phyloP scores from a whole-genome alignment of 2,797 vertebrate genomes.

The Micrastur ruficollis region DNA sequence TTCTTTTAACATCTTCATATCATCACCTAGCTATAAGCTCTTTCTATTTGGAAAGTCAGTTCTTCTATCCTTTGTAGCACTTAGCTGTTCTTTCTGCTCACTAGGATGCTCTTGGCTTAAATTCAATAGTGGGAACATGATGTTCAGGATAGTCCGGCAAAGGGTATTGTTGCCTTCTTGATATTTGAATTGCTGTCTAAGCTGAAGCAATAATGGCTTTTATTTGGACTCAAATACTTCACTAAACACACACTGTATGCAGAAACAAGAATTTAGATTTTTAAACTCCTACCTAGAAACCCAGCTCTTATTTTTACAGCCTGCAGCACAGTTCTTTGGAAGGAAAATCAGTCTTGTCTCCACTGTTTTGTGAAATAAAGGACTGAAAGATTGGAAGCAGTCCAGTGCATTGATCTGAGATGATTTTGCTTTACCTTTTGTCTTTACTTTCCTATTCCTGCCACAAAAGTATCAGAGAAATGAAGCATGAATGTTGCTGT shows the following conservation, averaged over 20 bases:
- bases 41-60: neutral
- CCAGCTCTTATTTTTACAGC: neutral
- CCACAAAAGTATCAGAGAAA: conserved; percentile 5
- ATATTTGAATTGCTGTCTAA: conserved; percentile 1
- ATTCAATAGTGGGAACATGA: conserved; percentile 2
- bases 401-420: conserved; percentile 46
- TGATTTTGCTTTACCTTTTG: conserved; percentile 34
- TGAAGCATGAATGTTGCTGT: conserved; percentile 2
- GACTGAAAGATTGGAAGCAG: neutral
- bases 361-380: neutral
- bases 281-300: neutral
- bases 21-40: neutral
- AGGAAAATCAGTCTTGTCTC: neutral
- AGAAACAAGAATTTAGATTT: neutral
- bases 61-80: neutral
- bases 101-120: neutral
- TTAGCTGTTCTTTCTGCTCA: neutral
- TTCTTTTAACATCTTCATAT: neutral
- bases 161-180: neutral
- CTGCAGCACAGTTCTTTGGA: neutral
- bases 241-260: neutral
- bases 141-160: neutral
- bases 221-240: neutral
- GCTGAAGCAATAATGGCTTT: neutral
- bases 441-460: conserved; percentile 5